Evolutionary conservation across 2,113 vertebrate species (phyloP), one percentile per base, ranked within the genome.

Genomic region (Cyprinus carpio): DNA sequence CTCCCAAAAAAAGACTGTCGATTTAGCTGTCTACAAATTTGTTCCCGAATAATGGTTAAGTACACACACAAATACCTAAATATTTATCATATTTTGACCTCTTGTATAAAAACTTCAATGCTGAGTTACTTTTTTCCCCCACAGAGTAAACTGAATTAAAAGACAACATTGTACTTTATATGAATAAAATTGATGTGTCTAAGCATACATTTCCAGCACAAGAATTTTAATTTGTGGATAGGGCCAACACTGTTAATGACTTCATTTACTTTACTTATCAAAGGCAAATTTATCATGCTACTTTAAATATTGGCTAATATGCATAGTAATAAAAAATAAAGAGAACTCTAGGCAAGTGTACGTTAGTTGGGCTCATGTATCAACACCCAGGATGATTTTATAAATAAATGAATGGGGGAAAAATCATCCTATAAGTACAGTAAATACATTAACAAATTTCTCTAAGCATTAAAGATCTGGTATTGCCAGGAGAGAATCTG

Each of bases 401-500:
- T 54, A 54, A 54, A 54, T 54, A 54, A 54, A 54, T 54, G 18
- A 20, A 54, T 54, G 16, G 51, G 51, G 16, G 4, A 54, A 54
- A 67, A 60, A 60, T 58, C 0, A 27, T 62, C 9, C 11, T 13
- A 71, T 11, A 71, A 40, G 20, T 1, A 23, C 18, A 6, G 31
- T 2, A 71, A 71, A 18, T 71, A n/a, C 56, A n/a, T 60, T 5
- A 56, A 77, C 25, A 77, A 77, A 77, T 51, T 77, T 51, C 40
- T 46, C 6, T 2, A n/a, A 16, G 71, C 40, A 74, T 74, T 75
- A 75, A 75, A 75, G 40, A 49, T 75, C 71, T 27, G 71, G 71
- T n/a, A 40, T 71, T 12, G n/a, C 74, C 74, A 27, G 74, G 31
- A 79, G 31, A 78, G 20, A 65, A 81, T 46, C 60, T 20, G n/a